Percentiles rank a stretch among this genome's conserved stretches.
phyloP scores from a whole-genome alignment of 2,888 invertebrate species.

The Unio delphinus region DNA sequence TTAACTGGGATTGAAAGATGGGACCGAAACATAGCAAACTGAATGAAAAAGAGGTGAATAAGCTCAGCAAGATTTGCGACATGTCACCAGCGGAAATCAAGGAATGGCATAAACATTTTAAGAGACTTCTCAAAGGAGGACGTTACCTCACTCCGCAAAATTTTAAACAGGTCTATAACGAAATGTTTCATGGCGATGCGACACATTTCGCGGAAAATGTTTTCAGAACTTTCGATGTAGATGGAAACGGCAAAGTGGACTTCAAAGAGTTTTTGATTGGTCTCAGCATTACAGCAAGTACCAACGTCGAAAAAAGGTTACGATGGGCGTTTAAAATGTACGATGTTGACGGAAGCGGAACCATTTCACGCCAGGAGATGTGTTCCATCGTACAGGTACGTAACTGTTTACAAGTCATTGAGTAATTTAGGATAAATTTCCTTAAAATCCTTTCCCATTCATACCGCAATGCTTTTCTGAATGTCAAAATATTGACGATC shows the following conservation, averaged over 20 bases:
- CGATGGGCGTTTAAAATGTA: conserved; percentile 30
- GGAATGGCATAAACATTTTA: conserved; percentile 18
- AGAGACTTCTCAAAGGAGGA: conserved; percentile 9
- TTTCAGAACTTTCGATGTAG: conserved; percentile 32
- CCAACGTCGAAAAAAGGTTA: conserved; percentile 22
- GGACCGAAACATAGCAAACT: no score
- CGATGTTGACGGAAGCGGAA: conserved; percentile 23
- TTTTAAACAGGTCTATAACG: conserved; percentile 24
- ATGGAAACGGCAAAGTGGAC: conserved; percentile 30
- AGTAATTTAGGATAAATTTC: not conserved
- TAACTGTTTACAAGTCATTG: not conserved
- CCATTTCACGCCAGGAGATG: conserved; percentile 21
- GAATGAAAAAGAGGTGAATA: no score
- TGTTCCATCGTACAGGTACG: conserved; percentile 24
- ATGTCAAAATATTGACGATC: no score
- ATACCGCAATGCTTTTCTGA: no score
- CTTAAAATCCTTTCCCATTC: no score
- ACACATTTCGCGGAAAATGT: conserved; percentile 27
- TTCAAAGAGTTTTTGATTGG: conserved; percentile 37
- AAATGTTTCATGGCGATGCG: conserved; percentile 21
- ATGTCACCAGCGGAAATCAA: conserved; percentile 15
- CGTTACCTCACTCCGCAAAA: conserved; percentile 17
- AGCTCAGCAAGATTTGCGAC: not conserved
- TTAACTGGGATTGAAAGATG: no score
- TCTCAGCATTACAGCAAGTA: conserved; percentile 21